Evolutionary conservation across 2,113 vertebrate genomes (phyloP), one percentile per base, ranked within the genome.

Genomic region (Catharus minimus): DNA sequence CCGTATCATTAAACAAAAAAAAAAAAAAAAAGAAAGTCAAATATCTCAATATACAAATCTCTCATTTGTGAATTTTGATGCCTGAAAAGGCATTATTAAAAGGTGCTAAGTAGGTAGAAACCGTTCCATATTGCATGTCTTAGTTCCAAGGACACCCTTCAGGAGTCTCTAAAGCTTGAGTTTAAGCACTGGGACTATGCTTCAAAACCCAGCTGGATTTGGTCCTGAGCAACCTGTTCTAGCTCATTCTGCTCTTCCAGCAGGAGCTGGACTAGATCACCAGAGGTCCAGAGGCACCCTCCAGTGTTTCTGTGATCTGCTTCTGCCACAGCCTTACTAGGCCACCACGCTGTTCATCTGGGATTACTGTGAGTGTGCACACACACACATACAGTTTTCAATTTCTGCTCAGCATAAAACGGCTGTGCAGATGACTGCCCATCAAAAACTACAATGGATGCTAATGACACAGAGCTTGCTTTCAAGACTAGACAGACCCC

Each of bases 281-380:
- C 47, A 28, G 15, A 50, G 26, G 5, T 44, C 7, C 43, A 82
- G 56, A 85, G 15, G 22, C 5, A 53, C 5, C 6, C 14, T 92
- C 39, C 28, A 71, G 24, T 24, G 32, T 32, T 52, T 36, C 47
- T 13, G 32, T 33, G 43, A 32, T 41, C 38, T 76, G 20, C 13
- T 77, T 44, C 68, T 86, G 16, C 15, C 3, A 33, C 15, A 79
- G 55, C n/a, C 32, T 64, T 44, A 38, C 49, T 22, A 36, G 2
- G 3, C 52, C 41, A 58, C 16, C 9, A 26, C 26, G 38, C 9
- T 17, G 12, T 7, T 76, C 32, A 74, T 28, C 49, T 78, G 75
- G 39, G 75, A 69, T 67, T 66, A 46, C 43, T 56, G 0, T 0
- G 1, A 24, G 8, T 5, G 12, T 23, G 20, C 10, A 5, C 10